phyloP scores from a whole-genome alignment of 2,797 vertebrate genomes.

The Brotula barbata region DNA sequence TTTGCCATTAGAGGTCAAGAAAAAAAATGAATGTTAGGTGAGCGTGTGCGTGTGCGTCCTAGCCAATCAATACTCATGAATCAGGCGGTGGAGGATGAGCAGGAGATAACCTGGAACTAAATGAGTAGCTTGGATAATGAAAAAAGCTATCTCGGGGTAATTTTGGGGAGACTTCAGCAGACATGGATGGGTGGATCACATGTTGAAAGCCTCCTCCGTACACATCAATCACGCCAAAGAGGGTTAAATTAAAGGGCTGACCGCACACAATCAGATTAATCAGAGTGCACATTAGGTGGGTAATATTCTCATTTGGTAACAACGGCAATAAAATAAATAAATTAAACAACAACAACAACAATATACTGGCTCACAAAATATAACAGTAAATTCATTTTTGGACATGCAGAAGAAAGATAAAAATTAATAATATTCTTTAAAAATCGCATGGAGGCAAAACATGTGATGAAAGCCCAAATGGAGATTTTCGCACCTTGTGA shows the following conservation, averaged over 20 bases:
- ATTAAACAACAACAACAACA: slow-evolving; percentile 4
- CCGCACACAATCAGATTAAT: slow-evolving; percentile 7
- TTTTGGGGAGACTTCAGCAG: slow-evolving; percentile 14
- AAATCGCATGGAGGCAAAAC: no score
- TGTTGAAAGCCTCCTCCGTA: slow-evolving; percentile 2
- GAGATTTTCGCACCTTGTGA: no score
- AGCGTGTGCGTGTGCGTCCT: slow-evolving; percentile 25
- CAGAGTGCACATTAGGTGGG: no score
- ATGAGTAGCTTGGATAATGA: slow-evolving; percentile 17
- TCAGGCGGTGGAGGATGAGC: slow-evolving; percentile 43
- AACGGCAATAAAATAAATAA: no score
- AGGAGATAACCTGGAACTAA: slow-evolving; percentile 22
- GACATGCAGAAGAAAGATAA: no score
- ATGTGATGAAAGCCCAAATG: not conserved
- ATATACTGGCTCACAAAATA: slow-evolving; percentile 7
- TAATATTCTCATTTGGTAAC: no score
- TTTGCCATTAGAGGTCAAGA: slow-evolving; percentile 68
- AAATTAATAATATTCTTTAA: no score
- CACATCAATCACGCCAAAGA: slow-evolving; percentile 8
- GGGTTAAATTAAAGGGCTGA: slow-evolving; percentile 14
- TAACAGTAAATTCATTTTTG: slow-evolving; percentile 12
- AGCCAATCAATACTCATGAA: slow-evolving; percentile 69
- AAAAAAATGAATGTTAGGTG: slow-evolving; percentile 53
- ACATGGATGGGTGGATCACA: slow-evolving; percentile 14
- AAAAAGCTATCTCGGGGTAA: slow-evolving; percentile 5